These are phyloP conservation scores for Gasterosteus aculeatus DNA, from an alignment of 2,113 vertebrate species.

Conservation along the genomic window DNA sequence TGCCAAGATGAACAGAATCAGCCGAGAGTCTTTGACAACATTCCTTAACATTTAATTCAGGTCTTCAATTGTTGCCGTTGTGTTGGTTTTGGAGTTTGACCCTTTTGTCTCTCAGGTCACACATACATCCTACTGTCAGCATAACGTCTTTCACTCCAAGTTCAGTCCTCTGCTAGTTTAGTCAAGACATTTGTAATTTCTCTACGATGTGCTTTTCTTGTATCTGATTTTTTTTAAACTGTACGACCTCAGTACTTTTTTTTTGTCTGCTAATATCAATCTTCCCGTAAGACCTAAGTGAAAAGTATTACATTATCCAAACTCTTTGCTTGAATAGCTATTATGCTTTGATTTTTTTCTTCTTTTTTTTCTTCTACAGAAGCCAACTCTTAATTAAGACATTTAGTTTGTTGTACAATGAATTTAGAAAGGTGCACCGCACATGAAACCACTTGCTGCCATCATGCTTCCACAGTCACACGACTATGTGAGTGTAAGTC, in stretches of 20 bases:
- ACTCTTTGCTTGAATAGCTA: not conserved
- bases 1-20: constrained; percentile 43
- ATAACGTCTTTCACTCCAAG: not conserved
- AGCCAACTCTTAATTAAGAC: not conserved
- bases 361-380: not conserved
- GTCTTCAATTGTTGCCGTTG: not conserved
- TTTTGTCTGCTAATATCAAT: not conserved
- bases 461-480: constrained; percentile 6
- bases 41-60: not conserved
- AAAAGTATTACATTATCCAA: not conserved
- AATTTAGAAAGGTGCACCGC: not conserved
- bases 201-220: not conserved
- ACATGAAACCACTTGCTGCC: not conserved
- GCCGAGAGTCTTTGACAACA: not conserved
- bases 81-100: not conserved
- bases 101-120: not conserved
- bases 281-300: not conserved
- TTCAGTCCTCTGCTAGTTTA: not conserved
- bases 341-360: not conserved
- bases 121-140: not conserved
- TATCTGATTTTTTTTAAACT: not conserved
- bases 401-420: not conserved
- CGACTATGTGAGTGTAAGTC: not conserved
- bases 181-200: constrained; percentile 7
- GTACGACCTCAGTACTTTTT: not conserved